phyloP scores from a whole-genome alignment of 2,113 vertebrate species.

The Cepphus grylle region DNA sequence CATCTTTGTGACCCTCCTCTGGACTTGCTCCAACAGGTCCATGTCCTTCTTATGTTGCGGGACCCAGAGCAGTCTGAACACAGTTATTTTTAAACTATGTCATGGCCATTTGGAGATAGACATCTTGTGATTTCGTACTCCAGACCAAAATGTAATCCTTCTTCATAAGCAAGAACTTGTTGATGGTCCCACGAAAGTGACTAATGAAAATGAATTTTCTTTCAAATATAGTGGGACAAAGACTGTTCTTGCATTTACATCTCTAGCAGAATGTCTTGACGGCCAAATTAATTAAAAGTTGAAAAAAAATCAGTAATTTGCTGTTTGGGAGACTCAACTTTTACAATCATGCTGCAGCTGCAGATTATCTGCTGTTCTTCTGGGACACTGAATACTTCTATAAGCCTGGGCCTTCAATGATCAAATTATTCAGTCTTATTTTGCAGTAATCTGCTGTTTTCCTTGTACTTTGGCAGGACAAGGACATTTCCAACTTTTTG shows the following conservation, averaged over 20 bases:
- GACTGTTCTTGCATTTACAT: neutral
- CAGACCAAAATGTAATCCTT: neutral
- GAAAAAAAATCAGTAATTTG: neutral
- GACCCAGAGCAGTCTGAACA: neutral
- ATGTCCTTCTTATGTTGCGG: neutral
- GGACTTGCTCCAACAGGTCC: neutral
- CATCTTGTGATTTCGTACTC: neutral
- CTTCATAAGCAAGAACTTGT: neutral
- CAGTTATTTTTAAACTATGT: neutral
- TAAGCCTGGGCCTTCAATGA: neutral
- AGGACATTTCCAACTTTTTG: constrained; percentile 31
- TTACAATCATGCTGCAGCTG: neutral
- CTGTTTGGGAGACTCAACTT: neutral
- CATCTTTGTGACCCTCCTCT: neutral
- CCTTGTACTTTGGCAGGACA: neutral
- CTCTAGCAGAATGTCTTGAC: neutral
- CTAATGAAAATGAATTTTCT: neutral
- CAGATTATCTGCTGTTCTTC: neutral
- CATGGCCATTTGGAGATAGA: neutral
- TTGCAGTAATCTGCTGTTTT: constrained; percentile 46
- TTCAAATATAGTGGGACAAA: neutral
- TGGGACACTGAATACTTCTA: neutral
- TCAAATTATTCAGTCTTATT: constrained; percentile 42
- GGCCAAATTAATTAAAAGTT: neutral
- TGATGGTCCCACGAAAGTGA: neutral